phyloP scores from a whole-genome alignment of 1,140 invertebrate species.

The Ceratosolen fusciceps region DNA sequence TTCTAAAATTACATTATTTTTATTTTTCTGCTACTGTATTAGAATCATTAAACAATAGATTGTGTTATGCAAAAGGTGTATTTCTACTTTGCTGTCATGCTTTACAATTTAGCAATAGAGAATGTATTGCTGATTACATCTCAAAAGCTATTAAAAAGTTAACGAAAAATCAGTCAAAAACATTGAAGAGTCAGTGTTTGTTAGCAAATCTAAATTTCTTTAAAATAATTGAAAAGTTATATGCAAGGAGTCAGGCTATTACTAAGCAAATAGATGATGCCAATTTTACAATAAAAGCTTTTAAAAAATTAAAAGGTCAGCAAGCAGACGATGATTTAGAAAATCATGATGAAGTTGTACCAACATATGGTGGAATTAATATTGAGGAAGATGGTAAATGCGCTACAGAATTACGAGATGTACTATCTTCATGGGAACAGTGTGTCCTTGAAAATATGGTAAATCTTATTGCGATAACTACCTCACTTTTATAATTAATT shows the following conservation, averaged over 20 bases:
- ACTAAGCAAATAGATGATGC: constrained; percentile 56
- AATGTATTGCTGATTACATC: constrained; percentile 51
- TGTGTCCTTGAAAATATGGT: constrained; percentile 55
- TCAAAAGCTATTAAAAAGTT: constrained; percentile 53
- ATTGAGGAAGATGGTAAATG: constrained; percentile 56
- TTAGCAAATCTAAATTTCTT: constrained; percentile 61
- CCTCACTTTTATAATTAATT: background rate
- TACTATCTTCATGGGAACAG: constrained; percentile 58
- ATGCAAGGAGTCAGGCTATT: constrained; percentile 53
- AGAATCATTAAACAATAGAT: constrained; percentile 45
- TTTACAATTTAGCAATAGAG: constrained; percentile 46
- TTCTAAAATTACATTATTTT: background rate
- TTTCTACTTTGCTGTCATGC: constrained; percentile 59
- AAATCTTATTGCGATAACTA: constrained; percentile 42
- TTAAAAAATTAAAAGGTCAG: constrained; percentile 42
- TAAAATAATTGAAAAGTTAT: constrained; percentile 54
- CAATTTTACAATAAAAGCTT: constrained; percentile 52
- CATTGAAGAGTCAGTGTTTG: constrained; percentile 48
- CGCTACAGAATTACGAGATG: constrained; percentile 49
- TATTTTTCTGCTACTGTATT: background rate
- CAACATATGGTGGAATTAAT: constrained; percentile 62
- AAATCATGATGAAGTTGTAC: constrained; percentile 55
- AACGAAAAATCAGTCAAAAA: constrained; percentile 37
- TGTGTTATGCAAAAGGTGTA: constrained; percentile 56
- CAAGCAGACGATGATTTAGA: constrained; percentile 46